These are phyloP conservation scores for Bombus soroeensis DNA, from an alignment of 1,140 invertebrate species.

Conservation along the genomic window DNA sequence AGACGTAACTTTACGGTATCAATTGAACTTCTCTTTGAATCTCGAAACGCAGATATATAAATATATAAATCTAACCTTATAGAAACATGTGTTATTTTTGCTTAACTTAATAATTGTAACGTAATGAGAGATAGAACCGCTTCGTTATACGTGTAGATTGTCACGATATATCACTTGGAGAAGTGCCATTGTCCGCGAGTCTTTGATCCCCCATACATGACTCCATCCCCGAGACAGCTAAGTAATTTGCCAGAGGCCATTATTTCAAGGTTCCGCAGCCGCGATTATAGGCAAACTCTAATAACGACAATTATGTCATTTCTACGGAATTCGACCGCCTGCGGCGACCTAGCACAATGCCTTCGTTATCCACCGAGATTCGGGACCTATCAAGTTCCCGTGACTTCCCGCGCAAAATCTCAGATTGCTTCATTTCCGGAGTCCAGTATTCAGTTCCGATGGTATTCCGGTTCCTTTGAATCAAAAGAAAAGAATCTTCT, in stretches of 20 bases:
- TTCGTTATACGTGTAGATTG: neutral
- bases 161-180: neutral
- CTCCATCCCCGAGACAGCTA: constrained; percentile 61
- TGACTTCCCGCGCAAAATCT: neutral
- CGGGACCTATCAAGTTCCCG: neutral
- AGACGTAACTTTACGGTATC: too few relatives aligned
- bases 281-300: constrained; percentile 78
- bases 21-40: neutral
- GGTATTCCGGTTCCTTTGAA: neutral
- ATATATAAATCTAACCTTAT: neutral
- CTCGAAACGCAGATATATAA: too few relatives aligned
- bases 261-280: constrained; percentile 70
- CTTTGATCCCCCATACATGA: constrained; percentile 49
- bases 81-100: neutral
- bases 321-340: constrained; percentile 75
- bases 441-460: neutral
- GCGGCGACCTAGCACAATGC: constrained; percentile 69
- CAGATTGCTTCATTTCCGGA: constrained; percentile 4
- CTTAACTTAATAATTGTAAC: neutral
- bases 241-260: constrained; percentile 78
- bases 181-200: neutral
- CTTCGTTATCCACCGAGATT: constrained; percentile 58
- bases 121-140: neutral
- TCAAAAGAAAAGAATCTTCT: too few relatives aligned
- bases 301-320: constrained; percentile 81